Evolutionary conservation across 2,113 vertebrate species (phyloP).

Genomic region (Microcebus murinus): DNA sequence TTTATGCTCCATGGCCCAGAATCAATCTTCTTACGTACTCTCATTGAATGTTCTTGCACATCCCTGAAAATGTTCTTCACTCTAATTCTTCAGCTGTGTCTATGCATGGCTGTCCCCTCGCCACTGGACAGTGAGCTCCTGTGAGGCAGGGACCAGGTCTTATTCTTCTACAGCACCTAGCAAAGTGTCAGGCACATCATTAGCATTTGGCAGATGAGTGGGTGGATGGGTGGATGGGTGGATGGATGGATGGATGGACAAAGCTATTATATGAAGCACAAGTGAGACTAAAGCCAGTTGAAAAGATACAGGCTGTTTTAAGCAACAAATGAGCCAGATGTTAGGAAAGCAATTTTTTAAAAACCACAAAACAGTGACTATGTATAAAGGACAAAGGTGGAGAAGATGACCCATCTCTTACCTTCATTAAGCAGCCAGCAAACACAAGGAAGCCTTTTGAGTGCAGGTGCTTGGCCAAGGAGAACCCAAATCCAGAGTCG

Average conservation of each 20-base stretch:
- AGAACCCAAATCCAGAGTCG: constrained; percentile 89
- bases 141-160: neutral
- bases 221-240: neutral
- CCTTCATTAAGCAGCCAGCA: constrained; percentile 89
- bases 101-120: neutral
- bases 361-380: neutral
- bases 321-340: neutral
- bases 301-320: neutral
- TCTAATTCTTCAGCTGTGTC: neutral
- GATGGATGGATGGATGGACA: neutral
- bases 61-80: neutral
- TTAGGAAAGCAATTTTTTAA: neutral
- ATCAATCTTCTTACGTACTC: neutral
- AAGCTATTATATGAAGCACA: neutral
- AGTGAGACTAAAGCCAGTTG: neutral
- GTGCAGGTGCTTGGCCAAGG: constrained; percentile 87
- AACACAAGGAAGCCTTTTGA: constrained; percentile 87
- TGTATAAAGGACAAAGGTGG: neutral
- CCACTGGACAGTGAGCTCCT: neutral
- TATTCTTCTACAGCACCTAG: neutral
- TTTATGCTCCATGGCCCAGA: neutral
- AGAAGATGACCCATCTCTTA: constrained; percentile 65
- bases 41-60: neutral
- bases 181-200: neutral
- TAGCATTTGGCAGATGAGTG: neutral